These are phyloP conservation scores for Campoplex capitator DNA, from an alignment of 2,888 invertebrate genomes.

Conservation along the genomic window DNA sequence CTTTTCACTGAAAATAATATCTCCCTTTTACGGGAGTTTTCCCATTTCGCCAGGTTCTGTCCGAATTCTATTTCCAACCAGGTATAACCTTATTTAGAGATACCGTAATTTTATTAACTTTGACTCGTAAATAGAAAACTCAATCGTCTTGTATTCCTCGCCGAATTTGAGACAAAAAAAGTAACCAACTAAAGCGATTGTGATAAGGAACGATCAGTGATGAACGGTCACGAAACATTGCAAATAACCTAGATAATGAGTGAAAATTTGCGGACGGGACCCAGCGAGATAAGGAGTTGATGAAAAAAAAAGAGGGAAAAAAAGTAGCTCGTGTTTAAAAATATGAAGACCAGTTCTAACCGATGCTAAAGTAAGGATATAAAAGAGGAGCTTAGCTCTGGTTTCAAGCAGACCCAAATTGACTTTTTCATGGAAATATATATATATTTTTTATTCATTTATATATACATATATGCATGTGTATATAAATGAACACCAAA, in stretches of 20 bases:
- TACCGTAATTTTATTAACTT: neutral
- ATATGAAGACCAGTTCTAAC: slow-evolving; percentile 5
- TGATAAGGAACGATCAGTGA: slow-evolving; percentile 4
- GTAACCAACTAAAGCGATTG: neutral
- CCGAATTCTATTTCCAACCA: neutral
- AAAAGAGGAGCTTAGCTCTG: slow-evolving; percentile 49
- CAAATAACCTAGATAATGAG: slow-evolving; percentile 26
- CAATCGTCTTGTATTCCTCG: neutral
- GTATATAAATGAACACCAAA: too few species aligned
- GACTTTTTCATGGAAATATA: slow-evolving; percentile 28
- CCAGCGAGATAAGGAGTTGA: neutral
- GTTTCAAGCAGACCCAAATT: slow-evolving; percentile 56
- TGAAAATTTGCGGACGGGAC: slow-evolving; percentile 6
- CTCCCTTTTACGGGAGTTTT: too few species aligned
- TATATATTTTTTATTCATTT: neutral
- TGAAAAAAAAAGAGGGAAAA: slow-evolving; percentile 2
- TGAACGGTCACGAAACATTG: slow-evolving; percentile 15
- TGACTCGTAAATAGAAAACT: neutral
- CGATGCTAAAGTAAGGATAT: slow-evolving; percentile 30
- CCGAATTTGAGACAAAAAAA: neutral
- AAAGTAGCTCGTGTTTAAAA: slow-evolving; percentile 16
- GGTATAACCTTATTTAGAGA: neutral
- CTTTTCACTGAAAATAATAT: too few species aligned
- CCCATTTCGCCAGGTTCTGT: too few species aligned
- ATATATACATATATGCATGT: neutral